Conservation (phyloP, 1,140 invertebrate genomes). For the Eriosoma lanigerum region DNA sequence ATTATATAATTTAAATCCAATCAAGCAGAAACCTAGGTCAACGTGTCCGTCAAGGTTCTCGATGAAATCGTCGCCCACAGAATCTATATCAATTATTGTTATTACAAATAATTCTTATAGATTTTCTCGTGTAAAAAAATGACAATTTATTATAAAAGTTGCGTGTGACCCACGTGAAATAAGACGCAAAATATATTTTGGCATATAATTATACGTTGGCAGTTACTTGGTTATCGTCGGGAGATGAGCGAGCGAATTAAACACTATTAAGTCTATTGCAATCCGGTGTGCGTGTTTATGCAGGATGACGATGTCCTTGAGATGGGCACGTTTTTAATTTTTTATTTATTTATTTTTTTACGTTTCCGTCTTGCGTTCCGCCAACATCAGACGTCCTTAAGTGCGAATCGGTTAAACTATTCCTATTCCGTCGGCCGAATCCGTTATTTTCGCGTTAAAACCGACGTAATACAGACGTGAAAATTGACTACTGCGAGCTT, state of each 20-base stretch:
- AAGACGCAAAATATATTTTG: not conserved
- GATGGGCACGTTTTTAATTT: conserved; percentile 23
- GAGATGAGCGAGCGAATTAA: conserved; percentile 7
- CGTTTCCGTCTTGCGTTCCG: conserved; percentile 36
- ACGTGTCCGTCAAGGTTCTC: not conserved
- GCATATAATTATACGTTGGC: not conserved
- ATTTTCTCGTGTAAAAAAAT: too few species aligned
- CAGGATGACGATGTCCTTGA: conserved; percentile 37
- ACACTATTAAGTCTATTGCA: not conserved
- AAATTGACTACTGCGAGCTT: not conserved
- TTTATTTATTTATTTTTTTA: not conserved
- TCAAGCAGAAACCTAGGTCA: not conserved
- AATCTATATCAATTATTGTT: not conserved
- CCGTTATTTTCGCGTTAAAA: conserved; percentile 1
- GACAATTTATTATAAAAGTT: too few species aligned
- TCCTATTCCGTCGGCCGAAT: not conserved
- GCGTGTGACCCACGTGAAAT: not conserved
- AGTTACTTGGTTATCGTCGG: not conserved
- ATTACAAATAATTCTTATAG: too few species aligned
- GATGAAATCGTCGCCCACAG: not conserved
- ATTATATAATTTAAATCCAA: not conserved
- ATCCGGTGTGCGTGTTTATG: not conserved
- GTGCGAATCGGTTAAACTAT: conserved; percentile 1
- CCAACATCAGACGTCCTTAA: conserved; percentile 23
- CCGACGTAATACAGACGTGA: not conserved